A percentile compares a stretch with the other conserved stretches of the same genome.
These are phyloP conservation scores for Corbicula japonica DNA, from an alignment of 2,888 invertebrate species.

Conservation along the genomic window DNA sequence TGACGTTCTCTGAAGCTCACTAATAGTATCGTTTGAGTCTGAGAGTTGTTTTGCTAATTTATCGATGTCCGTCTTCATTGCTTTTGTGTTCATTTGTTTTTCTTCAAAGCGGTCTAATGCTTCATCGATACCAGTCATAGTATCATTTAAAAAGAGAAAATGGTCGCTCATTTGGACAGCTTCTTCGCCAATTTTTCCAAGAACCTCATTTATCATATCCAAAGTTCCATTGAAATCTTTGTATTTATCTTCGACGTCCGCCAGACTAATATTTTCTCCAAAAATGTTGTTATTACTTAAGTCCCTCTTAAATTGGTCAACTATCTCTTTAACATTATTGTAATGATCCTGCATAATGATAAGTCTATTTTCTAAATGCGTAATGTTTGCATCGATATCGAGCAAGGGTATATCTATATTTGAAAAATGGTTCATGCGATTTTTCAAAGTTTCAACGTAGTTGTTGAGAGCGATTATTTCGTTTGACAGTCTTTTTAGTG, in stretches of 20 bases:
- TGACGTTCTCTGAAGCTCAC: conserved; percentile 16
- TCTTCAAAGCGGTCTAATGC: conserved; percentile 51
- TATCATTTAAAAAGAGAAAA: conserved; percentile 49
- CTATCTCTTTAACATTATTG: conserved; percentile 50
- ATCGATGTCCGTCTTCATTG: conserved; percentile 33
- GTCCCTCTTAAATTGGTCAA: conserved; percentile 31
- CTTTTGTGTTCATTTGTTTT: conserved; percentile 22
- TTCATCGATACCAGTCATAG: conserved; percentile 36
- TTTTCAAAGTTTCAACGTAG: conserved; percentile 43
- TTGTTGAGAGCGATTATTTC: conserved; percentile 37
- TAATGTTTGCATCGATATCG: conserved; percentile 46
- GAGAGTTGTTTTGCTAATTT: conserved; percentile 27
- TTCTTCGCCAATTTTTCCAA: conserved; percentile 54
- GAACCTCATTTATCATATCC: conserved; percentile 44
- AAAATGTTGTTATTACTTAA: conserved; percentile 30
- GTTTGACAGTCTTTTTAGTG: conserved; percentile 44
- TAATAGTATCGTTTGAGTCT: conserved; percentile 15
- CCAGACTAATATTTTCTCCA: conserved; percentile 43
- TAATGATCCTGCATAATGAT: conserved; percentile 60
- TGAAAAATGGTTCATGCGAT: conserved; percentile 36
- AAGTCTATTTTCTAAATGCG: conserved; percentile 52
- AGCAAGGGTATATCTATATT: conserved; percentile 53
- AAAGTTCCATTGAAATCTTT: conserved; percentile 46
- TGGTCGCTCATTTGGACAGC: conserved; percentile 48
- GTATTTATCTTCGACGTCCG: conserved; percentile 39